phyloP scores from a whole-genome alignment of 2,113 vertebrate species.

The Megalops atlanticus region DNA sequence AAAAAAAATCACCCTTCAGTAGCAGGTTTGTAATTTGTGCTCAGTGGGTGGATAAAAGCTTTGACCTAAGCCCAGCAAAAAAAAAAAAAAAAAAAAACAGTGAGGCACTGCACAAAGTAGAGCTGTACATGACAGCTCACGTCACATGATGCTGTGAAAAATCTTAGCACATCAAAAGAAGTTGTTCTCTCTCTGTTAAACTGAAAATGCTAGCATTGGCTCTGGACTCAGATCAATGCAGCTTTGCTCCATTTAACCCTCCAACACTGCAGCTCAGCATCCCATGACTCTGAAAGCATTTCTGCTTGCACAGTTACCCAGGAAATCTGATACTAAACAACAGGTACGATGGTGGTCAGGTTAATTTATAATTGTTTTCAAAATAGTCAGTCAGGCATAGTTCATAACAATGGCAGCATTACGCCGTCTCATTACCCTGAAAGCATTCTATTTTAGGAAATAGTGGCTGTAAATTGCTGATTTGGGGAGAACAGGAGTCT shows the following conservation, averaged over 20 bases:
- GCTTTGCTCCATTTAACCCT: background rate
- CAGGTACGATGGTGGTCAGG: background rate
- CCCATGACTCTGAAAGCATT: background rate
- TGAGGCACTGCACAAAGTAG: background rate
- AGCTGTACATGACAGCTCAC: background rate
- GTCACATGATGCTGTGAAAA: background rate
- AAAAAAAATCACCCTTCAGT: background rate
- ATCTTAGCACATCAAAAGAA: background rate
- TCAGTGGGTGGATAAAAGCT: background rate
- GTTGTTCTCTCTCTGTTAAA: background rate
- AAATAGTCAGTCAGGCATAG: background rate
- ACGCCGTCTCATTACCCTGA: background rate
- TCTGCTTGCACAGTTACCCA: background rate
- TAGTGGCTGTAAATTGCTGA: background rate
- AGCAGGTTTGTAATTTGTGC: background rate
- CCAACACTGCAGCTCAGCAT: no score
- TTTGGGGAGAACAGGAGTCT: background rate
- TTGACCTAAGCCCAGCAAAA: background rate
- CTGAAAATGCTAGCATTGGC: background rate
- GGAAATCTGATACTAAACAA: conserved; percentile 8
- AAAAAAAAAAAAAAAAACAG: background rate
- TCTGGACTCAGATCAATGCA: background rate
- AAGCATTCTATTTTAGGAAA: background rate
- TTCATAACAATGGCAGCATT: background rate
- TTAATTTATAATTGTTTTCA: background rate